Evolutionary conservation across 1,140 invertebrate genomes (phyloP).

Genomic region (Coptotermes formosanus): DNA sequence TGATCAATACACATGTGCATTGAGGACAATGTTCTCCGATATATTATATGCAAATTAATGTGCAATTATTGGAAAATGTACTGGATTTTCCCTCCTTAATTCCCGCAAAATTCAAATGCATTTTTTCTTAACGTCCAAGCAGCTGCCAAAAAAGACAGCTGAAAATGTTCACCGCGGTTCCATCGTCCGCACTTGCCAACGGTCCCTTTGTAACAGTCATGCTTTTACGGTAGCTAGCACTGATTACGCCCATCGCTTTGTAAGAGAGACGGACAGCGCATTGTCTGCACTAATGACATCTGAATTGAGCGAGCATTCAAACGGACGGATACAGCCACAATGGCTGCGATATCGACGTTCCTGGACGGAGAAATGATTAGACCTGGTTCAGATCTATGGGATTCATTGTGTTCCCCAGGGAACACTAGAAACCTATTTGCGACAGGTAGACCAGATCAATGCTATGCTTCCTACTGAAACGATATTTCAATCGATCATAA

Average conservation of each 20-base stretch:
- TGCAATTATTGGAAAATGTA: too few relatives aligned
- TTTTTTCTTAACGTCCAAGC: neutral
- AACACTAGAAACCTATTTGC: too few relatives aligned
- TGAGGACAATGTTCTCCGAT: too few relatives aligned
- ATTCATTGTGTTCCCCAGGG: too few relatives aligned
- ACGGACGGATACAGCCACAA: neutral
- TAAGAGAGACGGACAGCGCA: neutral
- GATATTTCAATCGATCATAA: too few relatives aligned
- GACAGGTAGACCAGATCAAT: too few relatives aligned
- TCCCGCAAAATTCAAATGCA: neutral
- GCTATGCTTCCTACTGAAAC: too few relatives aligned
- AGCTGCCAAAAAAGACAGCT: neutral
- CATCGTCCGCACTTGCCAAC: neutral
- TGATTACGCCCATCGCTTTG: neutral
- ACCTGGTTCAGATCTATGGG: too few relatives aligned
- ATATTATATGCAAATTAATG: too few relatives aligned
- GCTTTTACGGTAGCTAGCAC: neutral
- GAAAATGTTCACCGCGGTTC: neutral
- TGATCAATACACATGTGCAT: too few relatives aligned
- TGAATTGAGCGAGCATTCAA: slow-evolving; percentile 4
- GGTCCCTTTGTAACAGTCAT: neutral
- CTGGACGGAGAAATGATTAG: too few relatives aligned
- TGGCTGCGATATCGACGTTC: neutral
- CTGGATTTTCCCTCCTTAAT: too few relatives aligned
- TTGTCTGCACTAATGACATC: neutral